Evolutionary conservation across 1,140 invertebrate genomes (phyloP).

Genomic region (Bombus terrestris): DNA sequence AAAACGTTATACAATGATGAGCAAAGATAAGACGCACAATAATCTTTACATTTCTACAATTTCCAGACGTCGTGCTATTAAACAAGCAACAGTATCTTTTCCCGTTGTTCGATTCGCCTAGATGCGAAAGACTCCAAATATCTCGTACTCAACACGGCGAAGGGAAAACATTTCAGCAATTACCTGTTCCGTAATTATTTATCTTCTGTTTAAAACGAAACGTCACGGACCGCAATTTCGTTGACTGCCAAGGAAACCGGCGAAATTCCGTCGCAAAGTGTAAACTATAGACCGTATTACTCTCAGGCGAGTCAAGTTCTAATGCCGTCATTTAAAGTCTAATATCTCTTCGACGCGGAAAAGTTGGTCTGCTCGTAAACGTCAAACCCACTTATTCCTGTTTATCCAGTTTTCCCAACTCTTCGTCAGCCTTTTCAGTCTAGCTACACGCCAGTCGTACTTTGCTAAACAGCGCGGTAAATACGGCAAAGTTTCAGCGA

Average conservation of each 20-base stretch:
- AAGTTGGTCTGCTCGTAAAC: constrained; percentile 44
- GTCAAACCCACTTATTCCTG: constrained; percentile 52
- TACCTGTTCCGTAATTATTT: constrained; percentile 13
- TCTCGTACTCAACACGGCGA: background rate
- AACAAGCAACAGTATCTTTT: background rate
- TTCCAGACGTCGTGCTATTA: background rate
- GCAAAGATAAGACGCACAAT: background rate
- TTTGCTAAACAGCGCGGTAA: constrained; percentile 23
- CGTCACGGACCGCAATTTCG: constrained; percentile 27
- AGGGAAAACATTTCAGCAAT: constrained; percentile 11
- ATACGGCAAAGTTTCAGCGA: background rate
- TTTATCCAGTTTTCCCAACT: constrained; percentile 30
- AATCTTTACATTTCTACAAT: background rate
- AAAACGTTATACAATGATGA: background rate
- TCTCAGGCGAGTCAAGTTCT: constrained; percentile 49
- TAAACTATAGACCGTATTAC: constrained; percentile 45
- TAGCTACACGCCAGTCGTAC: background rate
- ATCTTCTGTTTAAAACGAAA: constrained; percentile 11
- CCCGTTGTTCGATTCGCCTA: background rate
- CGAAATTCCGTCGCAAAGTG: constrained; percentile 29
- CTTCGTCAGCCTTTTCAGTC: constrained; percentile 16
- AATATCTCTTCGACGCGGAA: constrained; percentile 38
- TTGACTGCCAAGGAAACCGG: background rate
- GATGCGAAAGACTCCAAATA: background rate
- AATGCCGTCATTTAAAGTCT: constrained; percentile 56